Conservation (phyloP, 2,888 invertebrate species). For the Mechanitis mazaeus region DNA sequence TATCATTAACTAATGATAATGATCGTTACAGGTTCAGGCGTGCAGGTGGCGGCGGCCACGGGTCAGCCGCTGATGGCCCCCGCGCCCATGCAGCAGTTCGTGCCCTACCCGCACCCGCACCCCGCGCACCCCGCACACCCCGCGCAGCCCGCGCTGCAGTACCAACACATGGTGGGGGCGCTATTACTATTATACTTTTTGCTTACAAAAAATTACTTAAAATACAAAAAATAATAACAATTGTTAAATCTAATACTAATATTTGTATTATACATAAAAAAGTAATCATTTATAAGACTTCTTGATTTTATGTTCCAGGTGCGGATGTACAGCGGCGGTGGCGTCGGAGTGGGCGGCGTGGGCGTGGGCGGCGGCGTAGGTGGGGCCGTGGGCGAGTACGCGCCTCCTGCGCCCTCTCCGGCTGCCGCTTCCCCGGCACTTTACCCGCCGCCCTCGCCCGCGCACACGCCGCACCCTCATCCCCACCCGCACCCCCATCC, state of each 20-base stretch:
- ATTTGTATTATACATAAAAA: too few species aligned
- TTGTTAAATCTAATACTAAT: too few species aligned
- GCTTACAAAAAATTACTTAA: too few species aligned
- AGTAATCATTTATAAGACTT: too few species aligned
- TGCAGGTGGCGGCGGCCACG: constrained; percentile 89
- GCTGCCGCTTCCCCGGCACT: constrained; percentile 68
- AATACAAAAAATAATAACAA: too few species aligned
- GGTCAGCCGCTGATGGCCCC: constrained; percentile 91
- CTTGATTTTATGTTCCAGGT: constrained; percentile 56
- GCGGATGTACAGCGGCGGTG: constrained; percentile 78
- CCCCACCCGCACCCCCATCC: constrained; percentile 45
- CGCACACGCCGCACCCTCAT: constrained; percentile 68
- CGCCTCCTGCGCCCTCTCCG: constrained; percentile 60
- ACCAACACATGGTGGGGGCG: constrained; percentile 62
- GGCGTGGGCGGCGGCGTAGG: constrained; percentile 45
- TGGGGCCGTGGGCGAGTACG: constrained; percentile 48
- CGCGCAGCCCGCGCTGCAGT: constrained; percentile 70
- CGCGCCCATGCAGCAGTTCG: constrained; percentile 83
- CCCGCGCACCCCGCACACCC: constrained; percentile 48
- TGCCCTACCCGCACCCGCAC: constrained; percentile 80
- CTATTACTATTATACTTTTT: too few species aligned
- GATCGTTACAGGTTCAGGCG: constrained; percentile 62
- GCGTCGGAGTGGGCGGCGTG: constrained; percentile 41
- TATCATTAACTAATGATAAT: too few species aligned
- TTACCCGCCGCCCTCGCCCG: constrained; percentile 70